Evolutionary conservation across 2,888 invertebrate genomes (phyloP).

Genomic region (Lagria hirta): DNA sequence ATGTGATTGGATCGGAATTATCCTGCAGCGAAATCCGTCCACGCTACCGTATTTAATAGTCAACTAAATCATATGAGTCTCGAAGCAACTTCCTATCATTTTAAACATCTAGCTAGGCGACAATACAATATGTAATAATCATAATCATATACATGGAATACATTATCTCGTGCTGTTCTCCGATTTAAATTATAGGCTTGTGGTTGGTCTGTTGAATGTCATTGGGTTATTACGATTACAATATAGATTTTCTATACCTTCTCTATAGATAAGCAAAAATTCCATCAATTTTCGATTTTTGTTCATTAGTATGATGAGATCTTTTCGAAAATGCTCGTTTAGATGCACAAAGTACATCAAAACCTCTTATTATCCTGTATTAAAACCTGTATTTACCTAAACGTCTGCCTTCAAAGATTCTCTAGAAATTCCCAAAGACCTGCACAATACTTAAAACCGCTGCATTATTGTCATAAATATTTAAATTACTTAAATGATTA

Average conservation of each 20-base stretch:
- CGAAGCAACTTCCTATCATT: conserved; percentile 29
- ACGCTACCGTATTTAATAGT: conserved; percentile 37
- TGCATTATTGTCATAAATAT: conserved; percentile 24
- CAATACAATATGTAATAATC: conserved; percentile 42
- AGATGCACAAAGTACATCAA: conserved; percentile 41
- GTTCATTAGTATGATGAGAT: not conserved
- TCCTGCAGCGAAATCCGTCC: conserved; percentile 31
- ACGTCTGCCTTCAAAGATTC: conserved; percentile 38
- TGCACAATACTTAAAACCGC: conserved; percentile 19
- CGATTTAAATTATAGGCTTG: conserved; percentile 35
- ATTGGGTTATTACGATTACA: conserved; percentile 19
- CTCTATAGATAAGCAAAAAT: not conserved
- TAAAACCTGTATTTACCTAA: conserved; percentile 45
- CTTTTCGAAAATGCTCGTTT: conserved; percentile 35
- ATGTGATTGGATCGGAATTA: conserved; percentile 33
- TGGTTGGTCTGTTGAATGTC: conserved; percentile 21
- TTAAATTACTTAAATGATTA: conserved; percentile 27
- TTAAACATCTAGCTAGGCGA: conserved; percentile 34
- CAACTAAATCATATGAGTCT: conserved; percentile 29
- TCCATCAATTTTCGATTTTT: conserved; percentile 2
- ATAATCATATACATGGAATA: conserved; percentile 42
- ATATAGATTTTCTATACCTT: conserved; percentile 16
- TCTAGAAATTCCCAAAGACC: conserved; percentile 27
- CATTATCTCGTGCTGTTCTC: conserved; percentile 32
- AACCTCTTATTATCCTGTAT: conserved; percentile 44